Base-by-base conservation (phyloP, 2,113 vertebrate species). In the Amia ocellicauda region DNA sequence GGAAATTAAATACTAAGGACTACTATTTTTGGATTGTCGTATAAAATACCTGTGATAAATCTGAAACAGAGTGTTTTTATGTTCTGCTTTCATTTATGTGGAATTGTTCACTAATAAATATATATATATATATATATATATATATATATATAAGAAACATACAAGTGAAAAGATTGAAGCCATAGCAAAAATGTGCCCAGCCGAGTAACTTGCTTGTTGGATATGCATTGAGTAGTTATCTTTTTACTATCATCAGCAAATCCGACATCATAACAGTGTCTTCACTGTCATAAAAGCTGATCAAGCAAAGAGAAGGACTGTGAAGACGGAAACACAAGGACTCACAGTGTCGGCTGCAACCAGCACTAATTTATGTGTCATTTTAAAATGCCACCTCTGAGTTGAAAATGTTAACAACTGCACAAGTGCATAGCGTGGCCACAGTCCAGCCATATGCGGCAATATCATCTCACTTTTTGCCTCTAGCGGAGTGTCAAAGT, bases 401-500 rank as follows among this genome's bases (percentile, higher is more conserved):
- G 17, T 47, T 47, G 9, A 47, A 47, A 4, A 17, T 14, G 16
- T 4, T 17, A 17, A 17, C 14, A 16, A 11, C 43, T 47, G 8
- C 43, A 47, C 16, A 47, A 47, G 43, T 1, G 2, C 43, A 16
- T 47, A 47, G 43, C 17, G 43, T 53, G 20, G 20, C 51, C 51
- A 22, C 4, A 22, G 24, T 7, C 22, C 51, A 53, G 16, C 17
- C 51, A 53, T 27, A 53, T 13, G 20, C 7, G 20, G 51, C 51
- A 54, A 47, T 47, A 47, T 47, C 3, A 47, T 67, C 54, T 50
- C n/a, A n/a, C 11, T 8, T 58, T 45, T 31, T 79, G 42, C 73
- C 53, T 69, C 31, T 62, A 66, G 4, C 16, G 4, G 64, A 69
- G 67, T 43, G 67, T 67, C 60, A 74, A 74, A 67, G 1, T 56